Base-by-base conservation (phyloP, 2,888 invertebrate genomes). In the Lissocephala sabroskyi region DNA sequence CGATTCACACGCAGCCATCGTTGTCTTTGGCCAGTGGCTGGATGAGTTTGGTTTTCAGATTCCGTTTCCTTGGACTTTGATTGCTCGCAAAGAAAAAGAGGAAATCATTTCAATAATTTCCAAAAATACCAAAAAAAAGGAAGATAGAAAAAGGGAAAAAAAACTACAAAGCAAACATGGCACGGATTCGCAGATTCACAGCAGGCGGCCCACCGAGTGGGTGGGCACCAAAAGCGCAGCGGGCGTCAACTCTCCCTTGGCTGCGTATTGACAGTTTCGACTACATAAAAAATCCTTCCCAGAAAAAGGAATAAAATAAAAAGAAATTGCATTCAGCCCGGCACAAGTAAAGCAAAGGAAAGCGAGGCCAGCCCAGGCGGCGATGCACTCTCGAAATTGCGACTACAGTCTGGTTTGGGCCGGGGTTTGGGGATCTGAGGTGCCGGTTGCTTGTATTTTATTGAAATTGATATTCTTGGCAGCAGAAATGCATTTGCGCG, bases 391-490 rank as follows among this genome's bases (percentile, higher is more conserved):
- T 59, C 49, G 49, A 59, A 59, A 58, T 59, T 58, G 59, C 53
- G 49, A 41, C 54, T 43, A 47, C 52, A 59, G 49, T 29, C 36
- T 42, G 41, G 37, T 48, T 45, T 23, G 36, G 62, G 45, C 39
- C 45, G 54, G 53, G 23, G 7, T 23, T n/a, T n/a, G n/a, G n/a
- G n/a, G n/a, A n/a, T n/a, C n/a, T n/a, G n/a, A n/a, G n/a, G n/a
- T n/a, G n/a, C n/a, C n/a, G n/a, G n/a, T n/a, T n/a, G n/a, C 65
- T 61, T 77, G 68, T 61, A 73, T 76, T 71, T 68, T 68, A 76
- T 68, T 68, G 76, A 73, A 67, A 68, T 68, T 68, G 73, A 76
- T 68, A 76, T 68, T 70, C 68, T 77, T 68, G 68, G 68, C 61
- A 57, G 53, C 62, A 62, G n/a, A 23, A 68, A 68, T 76, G 68